Conservation (phyloP, 2,113 vertebrate species). For the Erinaceus europaeus region DNA sequence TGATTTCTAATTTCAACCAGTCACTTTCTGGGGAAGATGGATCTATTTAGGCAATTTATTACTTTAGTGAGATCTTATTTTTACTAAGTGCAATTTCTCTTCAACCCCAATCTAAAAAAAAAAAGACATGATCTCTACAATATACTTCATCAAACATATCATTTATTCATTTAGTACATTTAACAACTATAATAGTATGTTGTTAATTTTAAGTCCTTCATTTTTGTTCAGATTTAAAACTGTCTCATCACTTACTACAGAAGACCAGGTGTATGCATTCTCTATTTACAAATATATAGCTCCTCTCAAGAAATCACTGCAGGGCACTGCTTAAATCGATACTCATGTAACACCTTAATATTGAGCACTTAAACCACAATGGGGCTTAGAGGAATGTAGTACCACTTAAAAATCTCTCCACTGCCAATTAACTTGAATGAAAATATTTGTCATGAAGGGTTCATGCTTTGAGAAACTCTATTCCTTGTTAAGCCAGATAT, state of each 20-base stretch:
- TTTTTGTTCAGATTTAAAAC: not conserved
- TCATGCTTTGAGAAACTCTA: slow-evolving; percentile 2
- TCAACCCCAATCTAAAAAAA: not conserved
- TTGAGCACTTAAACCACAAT: slow-evolving; percentile 12
- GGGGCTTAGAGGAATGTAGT: not conserved
- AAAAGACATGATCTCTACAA: not conserved
- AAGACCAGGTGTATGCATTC: not conserved
- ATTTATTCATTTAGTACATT: not conserved
- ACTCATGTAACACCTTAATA: not conserved
- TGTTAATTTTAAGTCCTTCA: not conserved
- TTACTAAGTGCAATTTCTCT: slow-evolving; percentile 3
- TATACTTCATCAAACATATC: no score
- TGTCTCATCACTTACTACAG: not conserved
- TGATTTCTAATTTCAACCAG: not conserved
- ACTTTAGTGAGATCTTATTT: not conserved
- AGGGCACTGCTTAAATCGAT: not conserved
- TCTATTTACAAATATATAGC: not conserved
- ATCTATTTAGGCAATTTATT: not conserved
- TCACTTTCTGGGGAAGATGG: not conserved
- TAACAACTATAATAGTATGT: not conserved
- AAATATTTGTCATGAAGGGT: not conserved
- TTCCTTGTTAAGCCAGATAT: not conserved
- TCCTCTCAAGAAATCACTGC: not conserved
- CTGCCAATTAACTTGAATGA: not conserved
- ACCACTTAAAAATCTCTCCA: slow-evolving; percentile 1